Evolutionary conservation across 2,797 vertebrate species (phyloP).

Genomic region (Xiphophorus birchmanni): DNA sequence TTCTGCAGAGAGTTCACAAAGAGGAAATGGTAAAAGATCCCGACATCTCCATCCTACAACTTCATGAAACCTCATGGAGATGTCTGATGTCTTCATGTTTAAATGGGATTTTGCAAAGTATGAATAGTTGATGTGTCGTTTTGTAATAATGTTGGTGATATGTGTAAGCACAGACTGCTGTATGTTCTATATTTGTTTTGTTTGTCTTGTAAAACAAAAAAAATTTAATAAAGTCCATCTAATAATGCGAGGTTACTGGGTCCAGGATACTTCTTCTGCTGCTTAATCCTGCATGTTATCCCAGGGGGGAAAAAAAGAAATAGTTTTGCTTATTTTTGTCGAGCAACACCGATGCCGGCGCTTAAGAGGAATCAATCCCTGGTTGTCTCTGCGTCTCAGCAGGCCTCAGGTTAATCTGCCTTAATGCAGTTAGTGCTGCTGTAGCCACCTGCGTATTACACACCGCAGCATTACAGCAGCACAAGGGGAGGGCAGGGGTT

Average conservation of each 20-base stretch:
- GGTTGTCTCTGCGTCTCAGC: slow-evolving; percentile 45
- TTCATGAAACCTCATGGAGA: neutral
- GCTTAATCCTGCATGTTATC: slow-evolving; percentile 14
- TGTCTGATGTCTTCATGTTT: neutral
- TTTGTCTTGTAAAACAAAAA: no score
- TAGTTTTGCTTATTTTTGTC: slow-evolving; percentile 27
- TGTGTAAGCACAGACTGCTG: neutral
- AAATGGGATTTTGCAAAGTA: neutral
- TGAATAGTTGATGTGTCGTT: neutral
- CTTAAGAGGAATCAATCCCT: slow-evolving; percentile 47
- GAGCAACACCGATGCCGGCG: slow-evolving; percentile 30
- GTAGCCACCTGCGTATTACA: slow-evolving; percentile 59
- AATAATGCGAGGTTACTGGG: slow-evolving; percentile 1
- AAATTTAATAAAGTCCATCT: no score
- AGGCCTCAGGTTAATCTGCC: slow-evolving; percentile 67
- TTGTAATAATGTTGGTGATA: neutral
- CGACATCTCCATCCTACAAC: neutral
- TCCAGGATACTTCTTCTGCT: slow-evolving; percentile 24
- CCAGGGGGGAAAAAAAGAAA: slow-evolving; percentile 32
- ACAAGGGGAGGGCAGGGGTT: slow-evolving; percentile 39
- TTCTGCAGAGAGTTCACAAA: neutral
- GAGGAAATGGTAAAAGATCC: neutral
- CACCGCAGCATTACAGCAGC: slow-evolving; percentile 40
- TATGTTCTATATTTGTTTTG: no score
- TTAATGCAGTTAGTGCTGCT: slow-evolving; percentile 66